Conservation (phyloP, 2,888 invertebrate species). For the Andrena bucephala region DNA sequence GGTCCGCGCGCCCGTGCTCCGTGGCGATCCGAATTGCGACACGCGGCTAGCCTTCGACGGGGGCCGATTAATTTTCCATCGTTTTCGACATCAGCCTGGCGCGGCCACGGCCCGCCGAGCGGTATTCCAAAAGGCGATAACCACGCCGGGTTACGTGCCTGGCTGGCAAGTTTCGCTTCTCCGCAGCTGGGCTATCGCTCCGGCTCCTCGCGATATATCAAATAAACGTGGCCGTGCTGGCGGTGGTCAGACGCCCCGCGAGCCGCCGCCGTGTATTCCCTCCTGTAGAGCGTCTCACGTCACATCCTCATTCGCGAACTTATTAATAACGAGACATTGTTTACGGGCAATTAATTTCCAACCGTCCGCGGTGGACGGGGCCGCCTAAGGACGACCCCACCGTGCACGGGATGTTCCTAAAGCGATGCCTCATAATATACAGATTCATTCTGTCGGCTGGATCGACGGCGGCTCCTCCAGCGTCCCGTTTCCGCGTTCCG, state of each 20-base stretch:
- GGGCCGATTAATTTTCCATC: constrained; percentile 23
- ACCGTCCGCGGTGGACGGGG: constrained; percentile 9
- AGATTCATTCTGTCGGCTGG: background rate
- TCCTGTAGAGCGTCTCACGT: constrained; percentile 66
- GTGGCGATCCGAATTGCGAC: constrained; percentile 23
- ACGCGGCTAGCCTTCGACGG: constrained; percentile 33
- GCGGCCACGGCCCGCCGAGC: background rate
- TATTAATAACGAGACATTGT: constrained; percentile 78
- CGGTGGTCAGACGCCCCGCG: background rate
- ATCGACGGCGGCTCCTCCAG: background rate
- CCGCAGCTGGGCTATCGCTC: background rate
- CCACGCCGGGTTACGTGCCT: background rate
- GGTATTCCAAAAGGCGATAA: background rate
- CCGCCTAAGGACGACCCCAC: constrained; percentile 14
- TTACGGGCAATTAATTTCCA: constrained; percentile 71
- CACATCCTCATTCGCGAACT: constrained; percentile 80
- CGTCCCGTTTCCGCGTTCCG: background rate
- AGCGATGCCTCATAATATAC: background rate
- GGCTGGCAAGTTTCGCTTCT: background rate
- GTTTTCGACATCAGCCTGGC: background rate
- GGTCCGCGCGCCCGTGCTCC: constrained; percentile 16
- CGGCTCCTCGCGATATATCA: background rate
- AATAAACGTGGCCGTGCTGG: background rate
- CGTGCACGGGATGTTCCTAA: background rate
- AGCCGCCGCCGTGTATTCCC: constrained; percentile 38